Base-by-base conservation (phyloP, 2,888 invertebrate genomes). In the Heliconius ethilla region DNA sequence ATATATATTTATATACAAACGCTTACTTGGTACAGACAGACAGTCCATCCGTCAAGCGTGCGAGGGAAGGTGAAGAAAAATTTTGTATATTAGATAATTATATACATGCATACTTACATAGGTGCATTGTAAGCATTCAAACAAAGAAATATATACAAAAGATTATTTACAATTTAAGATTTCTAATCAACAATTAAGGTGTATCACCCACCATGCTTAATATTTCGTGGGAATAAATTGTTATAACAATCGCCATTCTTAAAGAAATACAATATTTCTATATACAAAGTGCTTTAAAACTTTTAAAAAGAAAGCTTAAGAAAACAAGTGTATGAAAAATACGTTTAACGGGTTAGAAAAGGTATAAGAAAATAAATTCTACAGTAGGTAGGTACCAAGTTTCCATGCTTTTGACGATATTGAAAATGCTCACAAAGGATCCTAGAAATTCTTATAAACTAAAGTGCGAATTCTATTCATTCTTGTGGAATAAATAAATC, bases 1-100 rank as follows among this genome's bases (percentile, higher is more conserved):
- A 75, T 78, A 65, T 78, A 77, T 65, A 65, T 51, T 40, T 40
- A 40, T 37, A 69, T 69, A 77, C 66, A 75, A 78, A 81, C 75
- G 82, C 85, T 85, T 85, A 85, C 85, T 84, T 85, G 84, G 79
- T 70, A 83, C 73, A 84, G 77, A 84, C 79, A 81, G 82, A 82
- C 76, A 81, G 78, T 81, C 82, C 82, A 82, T 82, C 83, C 84
- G 81, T 79, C 77, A 83, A 84, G 82, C 80, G 83, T 83, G 83
- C 83, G 78, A 80, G 78, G 75, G 79, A 79, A 80, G 77, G 82
- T 79, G 77, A 76, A 82, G 81, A 82, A 81, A 81, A 76, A 75
- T 73, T 59, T 51, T 66, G 75, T 80, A 79, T 75, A 83, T 82
- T 82, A 83, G 80, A 81, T 79, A 81, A 73, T 78, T 77, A 80